Conservation (phyloP, 2,797 vertebrate genomes). For the Pseudopleuronectes americanus region DNA sequence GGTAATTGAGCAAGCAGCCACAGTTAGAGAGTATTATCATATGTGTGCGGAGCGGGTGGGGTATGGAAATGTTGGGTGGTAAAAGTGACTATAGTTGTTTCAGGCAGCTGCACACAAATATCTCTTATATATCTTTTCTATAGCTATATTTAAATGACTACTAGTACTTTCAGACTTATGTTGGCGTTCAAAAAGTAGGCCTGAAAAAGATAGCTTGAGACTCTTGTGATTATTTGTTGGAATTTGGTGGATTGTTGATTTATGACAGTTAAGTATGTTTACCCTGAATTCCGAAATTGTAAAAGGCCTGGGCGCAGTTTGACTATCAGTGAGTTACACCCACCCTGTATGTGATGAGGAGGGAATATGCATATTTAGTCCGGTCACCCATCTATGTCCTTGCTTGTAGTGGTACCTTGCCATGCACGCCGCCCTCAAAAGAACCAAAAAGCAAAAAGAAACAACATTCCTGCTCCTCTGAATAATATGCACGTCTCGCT, state of each 20-base stretch:
- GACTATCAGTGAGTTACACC: neutral
- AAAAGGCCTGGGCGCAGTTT: too few species aligned
- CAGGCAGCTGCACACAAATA: neutral
- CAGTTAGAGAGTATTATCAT: neutral
- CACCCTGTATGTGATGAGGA: neutral
- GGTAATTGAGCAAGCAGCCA: slow-evolving; percentile 10
- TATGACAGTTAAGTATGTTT: too few species aligned
- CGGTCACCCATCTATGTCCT: neutral
- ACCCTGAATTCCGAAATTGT: too few species aligned
- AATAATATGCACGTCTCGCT: neutral
- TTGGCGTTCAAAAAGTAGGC: too few species aligned
- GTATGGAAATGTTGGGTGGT: neutral
- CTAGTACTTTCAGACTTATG: neutral
- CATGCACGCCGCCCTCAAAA: neutral
- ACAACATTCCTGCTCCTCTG: neutral
- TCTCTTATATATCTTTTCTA: too few species aligned
- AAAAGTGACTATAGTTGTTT: neutral
- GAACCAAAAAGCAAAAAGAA: neutral
- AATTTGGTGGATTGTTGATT: too few species aligned
- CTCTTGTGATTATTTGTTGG: too few species aligned
- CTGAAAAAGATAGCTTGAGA: too few species aligned
- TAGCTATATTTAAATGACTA: slow-evolving; percentile 6
- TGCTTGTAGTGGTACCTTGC: neutral
- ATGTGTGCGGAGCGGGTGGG: neutral
- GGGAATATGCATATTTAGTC: neutral